Percentiles rank a stretch among this genome's conserved stretches.
These are phyloP conservation scores for Nineta flava DNA, from an alignment of 2,888 invertebrate species.

Conservation along the genomic window DNA sequence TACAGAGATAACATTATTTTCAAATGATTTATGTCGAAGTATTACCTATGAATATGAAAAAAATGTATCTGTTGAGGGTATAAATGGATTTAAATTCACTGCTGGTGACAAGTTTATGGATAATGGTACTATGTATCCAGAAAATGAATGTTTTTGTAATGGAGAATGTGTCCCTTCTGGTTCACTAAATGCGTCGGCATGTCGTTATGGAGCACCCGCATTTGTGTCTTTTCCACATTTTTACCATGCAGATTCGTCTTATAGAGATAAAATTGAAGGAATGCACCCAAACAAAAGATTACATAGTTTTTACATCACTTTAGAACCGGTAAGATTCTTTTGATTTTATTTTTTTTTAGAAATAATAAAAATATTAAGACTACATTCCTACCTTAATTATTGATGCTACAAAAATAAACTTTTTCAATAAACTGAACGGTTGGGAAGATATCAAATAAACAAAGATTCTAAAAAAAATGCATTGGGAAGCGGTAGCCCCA, in stretches of 20 bases:
- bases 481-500: no score
- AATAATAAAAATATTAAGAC: not conserved
- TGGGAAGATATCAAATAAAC: no score
- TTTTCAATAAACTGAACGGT: no score
- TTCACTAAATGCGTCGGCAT: constrained; percentile 60
- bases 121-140: constrained; percentile 43
- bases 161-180: constrained; percentile 59
- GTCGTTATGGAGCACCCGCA: constrained; percentile 65
- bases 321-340: constrained; percentile 49
- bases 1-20: constrained; percentile 42
- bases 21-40: constrained; percentile 60
- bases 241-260: constrained; percentile 53
- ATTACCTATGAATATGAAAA: constrained; percentile 43
- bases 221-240: constrained; percentile 79
- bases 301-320: constrained; percentile 59
- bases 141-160: constrained; percentile 55
- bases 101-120: constrained; percentile 49
- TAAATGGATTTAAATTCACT: constrained; percentile 49
- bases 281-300: constrained; percentile 46
- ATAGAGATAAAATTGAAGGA: constrained; percentile 47
- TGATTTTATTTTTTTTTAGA: not conserved
- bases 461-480: no score
- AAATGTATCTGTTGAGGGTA: constrained; percentile 37
- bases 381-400: no score
- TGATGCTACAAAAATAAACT: no score